Conservation (phyloP, 2,797 vertebrate genomes). For the Mionectes olivaceus region DNA sequence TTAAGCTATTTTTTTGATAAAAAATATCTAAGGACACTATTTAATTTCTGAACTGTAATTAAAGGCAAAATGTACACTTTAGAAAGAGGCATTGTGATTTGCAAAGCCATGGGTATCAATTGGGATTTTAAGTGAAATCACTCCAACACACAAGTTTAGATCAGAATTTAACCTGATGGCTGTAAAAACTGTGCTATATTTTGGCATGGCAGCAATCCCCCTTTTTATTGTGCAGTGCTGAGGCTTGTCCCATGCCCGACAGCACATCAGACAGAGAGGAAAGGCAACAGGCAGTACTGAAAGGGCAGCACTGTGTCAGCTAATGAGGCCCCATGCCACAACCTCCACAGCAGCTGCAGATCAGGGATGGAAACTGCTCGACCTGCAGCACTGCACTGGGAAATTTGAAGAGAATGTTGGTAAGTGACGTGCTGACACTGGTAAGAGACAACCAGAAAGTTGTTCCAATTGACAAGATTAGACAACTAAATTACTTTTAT, state of each 20-base stretch:
- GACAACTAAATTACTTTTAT: background rate
- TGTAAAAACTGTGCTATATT: background rate
- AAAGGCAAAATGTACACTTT: background rate
- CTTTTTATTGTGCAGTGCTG: background rate
- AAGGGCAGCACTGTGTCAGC: background rate
- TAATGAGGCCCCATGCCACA: background rate
- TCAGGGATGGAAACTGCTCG: background rate
- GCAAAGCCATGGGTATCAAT: background rate
- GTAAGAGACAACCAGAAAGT: background rate
- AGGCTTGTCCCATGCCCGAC: background rate
- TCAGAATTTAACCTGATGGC: background rate
- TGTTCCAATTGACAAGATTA: background rate
- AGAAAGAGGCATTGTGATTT: background rate
- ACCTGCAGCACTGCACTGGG: background rate
- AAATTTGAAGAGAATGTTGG: background rate
- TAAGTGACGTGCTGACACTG: background rate
- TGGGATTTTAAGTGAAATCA: background rate
- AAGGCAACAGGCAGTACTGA: background rate
- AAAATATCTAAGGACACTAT: background rate
- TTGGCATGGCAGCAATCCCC: background rate
- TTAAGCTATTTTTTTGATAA: background rate
- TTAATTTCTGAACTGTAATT: background rate
- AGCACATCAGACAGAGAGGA: background rate
- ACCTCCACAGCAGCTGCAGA: background rate
- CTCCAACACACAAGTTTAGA: background rate